Evolutionary conservation across 2,113 vertebrate species (phyloP).

Genomic region (Caranx melampygus): DNA sequence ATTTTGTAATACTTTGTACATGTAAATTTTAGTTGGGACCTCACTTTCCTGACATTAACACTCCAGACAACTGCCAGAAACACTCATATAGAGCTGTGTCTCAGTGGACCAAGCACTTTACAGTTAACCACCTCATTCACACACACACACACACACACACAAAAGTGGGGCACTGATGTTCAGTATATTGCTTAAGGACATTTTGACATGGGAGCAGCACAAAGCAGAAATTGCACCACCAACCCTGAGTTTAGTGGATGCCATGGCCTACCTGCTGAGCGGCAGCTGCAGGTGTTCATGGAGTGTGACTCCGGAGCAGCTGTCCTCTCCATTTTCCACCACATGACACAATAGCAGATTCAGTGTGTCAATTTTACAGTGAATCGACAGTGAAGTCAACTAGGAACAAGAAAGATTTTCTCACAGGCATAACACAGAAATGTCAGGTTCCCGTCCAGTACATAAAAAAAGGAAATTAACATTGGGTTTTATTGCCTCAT

Average conservation of each 20-base stretch:
- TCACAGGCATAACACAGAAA: conserved; percentile 9
- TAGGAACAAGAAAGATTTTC: conserved; percentile 13
- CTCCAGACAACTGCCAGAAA: too few species aligned
- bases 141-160: not conserved
- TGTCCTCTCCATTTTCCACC: not conserved
- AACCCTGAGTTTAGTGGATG: not conserved
- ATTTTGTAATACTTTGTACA: not conserved
- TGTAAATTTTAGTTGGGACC: not conserved
- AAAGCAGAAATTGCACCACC: not conserved
- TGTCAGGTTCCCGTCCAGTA: conserved; percentile 28
- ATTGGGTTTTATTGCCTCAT: conserved; percentile 36
- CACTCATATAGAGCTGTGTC: too few species aligned
- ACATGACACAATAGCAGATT: not conserved
- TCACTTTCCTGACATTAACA: not conserved
- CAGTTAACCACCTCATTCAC: not conserved
- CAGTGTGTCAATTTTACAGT: not conserved
- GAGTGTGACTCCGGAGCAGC: not conserved
- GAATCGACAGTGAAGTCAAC: not conserved
- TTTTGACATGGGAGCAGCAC: not conserved
- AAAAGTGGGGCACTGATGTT: not conserved
- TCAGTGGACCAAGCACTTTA: not conserved
- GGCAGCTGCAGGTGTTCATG: not conserved
- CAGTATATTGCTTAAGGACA: not conserved
- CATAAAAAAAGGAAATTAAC: conserved; percentile 11
- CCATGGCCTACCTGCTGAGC: not conserved